Evolutionary conservation across 2,797 vertebrate genomes (phyloP).

Genomic region (Danio albolineatus): DNA sequence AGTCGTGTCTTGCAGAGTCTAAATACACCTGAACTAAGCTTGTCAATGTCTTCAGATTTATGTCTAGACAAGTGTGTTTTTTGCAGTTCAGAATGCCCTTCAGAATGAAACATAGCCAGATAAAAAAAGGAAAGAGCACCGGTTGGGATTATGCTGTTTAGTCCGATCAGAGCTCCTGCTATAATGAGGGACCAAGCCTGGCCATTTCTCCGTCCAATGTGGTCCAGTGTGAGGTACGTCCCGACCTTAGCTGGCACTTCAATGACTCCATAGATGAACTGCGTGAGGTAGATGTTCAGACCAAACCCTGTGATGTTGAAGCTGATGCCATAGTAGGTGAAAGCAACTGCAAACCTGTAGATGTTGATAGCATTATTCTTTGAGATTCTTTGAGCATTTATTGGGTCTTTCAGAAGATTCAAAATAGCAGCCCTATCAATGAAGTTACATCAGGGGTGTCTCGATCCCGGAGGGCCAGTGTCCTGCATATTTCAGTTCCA

Average conservation of each 20-base stretch:
- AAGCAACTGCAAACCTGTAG: conserved; percentile 84
- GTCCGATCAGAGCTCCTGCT: conserved; percentile 70
- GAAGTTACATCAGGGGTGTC: no score
- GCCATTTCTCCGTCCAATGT: conserved; percentile 76
- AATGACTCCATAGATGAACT: conserved; percentile 83
- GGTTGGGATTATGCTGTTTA: conserved; percentile 71
- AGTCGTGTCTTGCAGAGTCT: no score
- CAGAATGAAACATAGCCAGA: no score
- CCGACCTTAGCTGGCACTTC: conserved; percentile 85
- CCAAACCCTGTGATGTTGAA: conserved; percentile 83
- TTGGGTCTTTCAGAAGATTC: no score
- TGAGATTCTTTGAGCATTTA: neutral
- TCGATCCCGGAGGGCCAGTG: no score
- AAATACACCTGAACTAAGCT: no score
- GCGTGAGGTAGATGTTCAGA: conserved; percentile 82
- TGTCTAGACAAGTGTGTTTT: no score
- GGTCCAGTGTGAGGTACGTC: conserved; percentile 77
- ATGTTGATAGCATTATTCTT: neutral
- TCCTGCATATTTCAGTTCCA: no score
- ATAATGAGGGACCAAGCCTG: conserved; percentile 78
- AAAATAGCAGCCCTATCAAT: no score
- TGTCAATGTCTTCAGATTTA: no score
- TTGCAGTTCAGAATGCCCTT: no score
- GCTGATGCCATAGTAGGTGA: conserved; percentile 88
- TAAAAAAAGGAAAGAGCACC: conserved; percentile 57